Evolutionary conservation across 2,888 invertebrate species (phyloP).

Genomic region (Pammene aurita): DNA sequence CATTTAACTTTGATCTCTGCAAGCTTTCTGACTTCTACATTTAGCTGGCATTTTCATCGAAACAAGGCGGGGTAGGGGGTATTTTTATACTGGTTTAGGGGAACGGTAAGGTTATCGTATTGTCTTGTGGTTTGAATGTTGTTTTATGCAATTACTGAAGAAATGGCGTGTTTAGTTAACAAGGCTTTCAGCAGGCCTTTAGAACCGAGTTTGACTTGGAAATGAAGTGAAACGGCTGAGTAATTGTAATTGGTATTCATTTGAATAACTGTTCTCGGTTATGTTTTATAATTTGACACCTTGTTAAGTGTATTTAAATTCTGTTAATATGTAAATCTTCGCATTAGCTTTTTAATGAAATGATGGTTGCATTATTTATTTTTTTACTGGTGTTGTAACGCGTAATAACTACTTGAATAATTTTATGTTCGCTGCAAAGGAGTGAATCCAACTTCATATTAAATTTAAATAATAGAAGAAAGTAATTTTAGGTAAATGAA

Average conservation of each 20-base stretch:
- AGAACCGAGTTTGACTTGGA: slow-evolving; percentile 34
- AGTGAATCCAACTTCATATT: slow-evolving; percentile 28
- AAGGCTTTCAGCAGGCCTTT: slow-evolving; percentile 69
- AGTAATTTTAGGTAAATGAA: slow-evolving; percentile 29
- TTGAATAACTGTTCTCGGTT: slow-evolving; percentile 25
- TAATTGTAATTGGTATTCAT: slow-evolving; percentile 36
- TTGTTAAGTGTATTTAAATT: slow-evolving; percentile 37
- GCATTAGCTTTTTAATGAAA: slow-evolving; percentile 33
- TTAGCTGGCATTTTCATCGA: slow-evolving; percentile 13
- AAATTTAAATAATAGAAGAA: slow-evolving; percentile 20
- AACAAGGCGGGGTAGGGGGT: slow-evolving; percentile 47
- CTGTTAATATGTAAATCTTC: slow-evolving; percentile 35
- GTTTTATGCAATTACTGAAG: slow-evolving; percentile 78
- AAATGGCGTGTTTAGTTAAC: slow-evolving; percentile 75
- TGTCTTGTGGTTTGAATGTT: slow-evolving; percentile 75
- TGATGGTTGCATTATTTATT: slow-evolving; percentile 34
- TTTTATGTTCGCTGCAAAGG: slow-evolving; percentile 23
- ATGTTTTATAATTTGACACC: slow-evolving; percentile 31
- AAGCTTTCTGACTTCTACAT: slow-evolving; percentile 38
- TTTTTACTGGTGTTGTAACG: slow-evolving; percentile 33
- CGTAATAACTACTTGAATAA: slow-evolving; percentile 9
- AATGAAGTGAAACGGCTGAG: slow-evolving; percentile 32
- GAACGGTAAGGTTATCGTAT: slow-evolving; percentile 66
- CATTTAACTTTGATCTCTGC: slow-evolving; percentile 54
- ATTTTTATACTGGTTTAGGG: slow-evolving; percentile 53